A percentile compares a stretch with the other conserved stretches of the same genome.
These are phyloP conservation scores for Bombus difficillimus DNA, from an alignment of 1,140 invertebrate species.

Conservation along the genomic window DNA sequence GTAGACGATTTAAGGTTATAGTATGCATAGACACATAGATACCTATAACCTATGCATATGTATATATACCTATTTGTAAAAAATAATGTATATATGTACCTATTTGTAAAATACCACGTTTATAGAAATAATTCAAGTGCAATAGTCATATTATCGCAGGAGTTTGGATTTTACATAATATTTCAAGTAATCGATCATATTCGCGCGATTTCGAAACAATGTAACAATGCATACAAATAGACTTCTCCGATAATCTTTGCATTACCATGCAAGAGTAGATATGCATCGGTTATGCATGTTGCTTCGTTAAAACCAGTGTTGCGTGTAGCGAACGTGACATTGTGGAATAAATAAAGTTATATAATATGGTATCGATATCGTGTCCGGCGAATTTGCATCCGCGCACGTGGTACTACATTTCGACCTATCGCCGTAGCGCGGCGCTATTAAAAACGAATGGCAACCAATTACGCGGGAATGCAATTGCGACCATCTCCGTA, in stretches of 20 bases:
- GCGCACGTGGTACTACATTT: conserved; percentile 29
- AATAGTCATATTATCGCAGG: conserved; percentile 16
- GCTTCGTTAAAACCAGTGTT: conserved; percentile 14
- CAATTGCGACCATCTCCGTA: conserved; percentile 33
- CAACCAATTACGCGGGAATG: conserved; percentile 37
- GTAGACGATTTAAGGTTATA: neutral
- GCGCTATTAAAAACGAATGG: conserved; percentile 27
- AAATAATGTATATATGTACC: neutral
- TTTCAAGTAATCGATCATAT: neutral
- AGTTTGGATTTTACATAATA: neutral
- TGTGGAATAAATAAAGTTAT: conserved; percentile 42
- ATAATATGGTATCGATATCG: conserved; percentile 40
- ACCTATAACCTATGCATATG: neutral
- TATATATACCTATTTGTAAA: too few relatives aligned
- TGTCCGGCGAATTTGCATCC: conserved; percentile 19
- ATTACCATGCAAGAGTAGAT: conserved; percentile 46
- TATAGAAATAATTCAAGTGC: neutral
- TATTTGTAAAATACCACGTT: too few relatives aligned
- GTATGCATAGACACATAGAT: neutral
- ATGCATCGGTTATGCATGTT: conserved; percentile 49
- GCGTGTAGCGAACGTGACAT: neutral
- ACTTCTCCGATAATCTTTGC: conserved; percentile 1
- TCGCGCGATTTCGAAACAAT: neutral
- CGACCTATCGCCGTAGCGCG: neutral
- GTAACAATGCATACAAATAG: neutral